Evolutionary conservation across 1,140 invertebrate genomes (phyloP).

Genomic region (Tetranychus cinnabarinus): DNA sequence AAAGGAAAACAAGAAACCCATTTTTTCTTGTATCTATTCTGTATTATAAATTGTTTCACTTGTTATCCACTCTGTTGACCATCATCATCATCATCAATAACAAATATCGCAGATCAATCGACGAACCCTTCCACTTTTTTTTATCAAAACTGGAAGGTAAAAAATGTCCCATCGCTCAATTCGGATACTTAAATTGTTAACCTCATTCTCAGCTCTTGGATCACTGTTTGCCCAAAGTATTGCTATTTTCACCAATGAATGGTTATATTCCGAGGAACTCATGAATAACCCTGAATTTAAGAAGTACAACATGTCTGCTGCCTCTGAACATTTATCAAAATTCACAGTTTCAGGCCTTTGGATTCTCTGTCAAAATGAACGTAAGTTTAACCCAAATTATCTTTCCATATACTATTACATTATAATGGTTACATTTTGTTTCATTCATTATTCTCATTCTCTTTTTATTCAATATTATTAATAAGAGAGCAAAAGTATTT

Average conservation of each 20-base stretch:
- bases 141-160: too few species aligned
- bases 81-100: too few species aligned
- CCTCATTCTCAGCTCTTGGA: slow-evolving; percentile 34
- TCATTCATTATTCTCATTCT: neutral
- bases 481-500: too few species aligned
- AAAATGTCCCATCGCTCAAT: neutral
- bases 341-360: slow-evolving; percentile 40
- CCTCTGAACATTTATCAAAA: slow-evolving; percentile 34
- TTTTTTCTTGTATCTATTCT: too few species aligned
- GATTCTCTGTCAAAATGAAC: slow-evolving; percentile 40
- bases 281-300: slow-evolving; percentile 34
- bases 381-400: slow-evolving; percentile 26
- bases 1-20: too few species aligned
- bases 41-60: too few species aligned
- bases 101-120: too few species aligned
- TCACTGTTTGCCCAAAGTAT: slow-evolving; percentile 35
- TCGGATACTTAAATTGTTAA: slow-evolving; percentile 22
- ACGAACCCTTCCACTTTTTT: too few species aligned
- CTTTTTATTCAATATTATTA: too few species aligned
- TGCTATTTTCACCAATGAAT: slow-evolving; percentile 38
- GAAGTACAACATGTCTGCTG: slow-evolving; percentile 28
- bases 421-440: neutral
- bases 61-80: too few species aligned
- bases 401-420: neutral
- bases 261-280: slow-evolving; percentile 41